Evolutionary conservation across 2,113 vertebrate genomes (phyloP).

Genomic region (Erythrocercus mccallii): DNA sequence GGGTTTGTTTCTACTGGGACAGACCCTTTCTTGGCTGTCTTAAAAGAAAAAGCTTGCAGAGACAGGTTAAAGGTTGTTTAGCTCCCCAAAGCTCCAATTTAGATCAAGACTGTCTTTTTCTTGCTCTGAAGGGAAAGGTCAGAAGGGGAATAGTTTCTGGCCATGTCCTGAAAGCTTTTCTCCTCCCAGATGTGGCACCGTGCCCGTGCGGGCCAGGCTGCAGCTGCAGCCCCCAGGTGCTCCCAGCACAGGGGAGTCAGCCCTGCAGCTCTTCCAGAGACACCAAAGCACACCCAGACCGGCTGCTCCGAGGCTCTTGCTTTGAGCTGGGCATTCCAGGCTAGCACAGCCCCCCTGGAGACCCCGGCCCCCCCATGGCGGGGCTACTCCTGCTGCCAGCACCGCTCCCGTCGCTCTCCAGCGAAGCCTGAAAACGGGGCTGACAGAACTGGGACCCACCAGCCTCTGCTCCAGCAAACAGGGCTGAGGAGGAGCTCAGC

Average conservation of each 20-base stretch:
- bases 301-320: not conserved
- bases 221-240: not conserved
- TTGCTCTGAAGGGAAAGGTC: not conserved
- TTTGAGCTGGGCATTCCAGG: not conserved
- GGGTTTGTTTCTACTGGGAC: not conserved
- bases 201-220: not conserved
- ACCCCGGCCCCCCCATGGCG: rapidly evolving
- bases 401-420: not conserved
- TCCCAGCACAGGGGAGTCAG: not conserved
- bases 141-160: not conserved
- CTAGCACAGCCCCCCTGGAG: not conserved
- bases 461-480: not conserved
- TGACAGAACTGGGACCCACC: not conserved
- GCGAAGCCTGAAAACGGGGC: not conserved
- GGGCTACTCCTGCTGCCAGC: not conserved
- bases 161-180: not conserved
- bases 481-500: not conserved
- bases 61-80: not conserved
- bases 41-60: not conserved
- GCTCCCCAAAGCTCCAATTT: not conserved
- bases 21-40: not conserved
- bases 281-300: not conserved
- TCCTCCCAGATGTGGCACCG: not conserved
- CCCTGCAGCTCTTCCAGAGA: not conserved
- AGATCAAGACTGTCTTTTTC: not conserved